Evolutionary conservation across 2,113 vertebrate species (phyloP).

Genomic region (Cranoglanis bouderius): DNA sequence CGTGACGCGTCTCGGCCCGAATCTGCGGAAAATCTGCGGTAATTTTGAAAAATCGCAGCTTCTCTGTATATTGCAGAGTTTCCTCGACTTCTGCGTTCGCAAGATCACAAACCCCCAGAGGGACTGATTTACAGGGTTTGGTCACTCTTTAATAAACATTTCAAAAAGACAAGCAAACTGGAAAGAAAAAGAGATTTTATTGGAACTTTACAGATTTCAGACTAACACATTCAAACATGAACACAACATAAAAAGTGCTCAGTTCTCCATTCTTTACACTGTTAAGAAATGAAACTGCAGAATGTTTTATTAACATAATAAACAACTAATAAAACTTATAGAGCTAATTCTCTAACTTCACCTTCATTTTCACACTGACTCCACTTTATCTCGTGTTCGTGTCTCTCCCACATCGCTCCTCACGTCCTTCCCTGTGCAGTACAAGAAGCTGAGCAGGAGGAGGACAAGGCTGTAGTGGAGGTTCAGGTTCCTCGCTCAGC

Average conservation of each 20-base stretch:
- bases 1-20: too few species aligned
- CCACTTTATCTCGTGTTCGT: neutral
- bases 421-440: conserved; percentile 70
- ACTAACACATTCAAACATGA: neutral
- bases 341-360: conserved; percentile 8
- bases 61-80: too few species aligned
- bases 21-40: too few species aligned
- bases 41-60: too few species aligned
- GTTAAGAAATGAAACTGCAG: neutral
- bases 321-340: neutral
- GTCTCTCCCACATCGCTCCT: neutral
- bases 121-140: neutral
- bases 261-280: neutral
- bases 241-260: too few species aligned
- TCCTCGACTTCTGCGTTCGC: too few species aligned
- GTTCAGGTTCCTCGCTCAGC: conserved; percentile 83
- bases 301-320: neutral
- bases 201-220: neutral
- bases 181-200: neutral
- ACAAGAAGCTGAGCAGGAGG: conserved; percentile 91
- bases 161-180: neutral
- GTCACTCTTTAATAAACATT: neutral
- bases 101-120: too few species aligned
- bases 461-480: conserved; percentile 80
- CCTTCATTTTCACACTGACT: conserved; percentile 36